A percentile compares a stretch with the other conserved stretches of the same genome.
Conservation (phyloP, 2,113 vertebrate species). For the Onychostoma macrolepis region DNA sequence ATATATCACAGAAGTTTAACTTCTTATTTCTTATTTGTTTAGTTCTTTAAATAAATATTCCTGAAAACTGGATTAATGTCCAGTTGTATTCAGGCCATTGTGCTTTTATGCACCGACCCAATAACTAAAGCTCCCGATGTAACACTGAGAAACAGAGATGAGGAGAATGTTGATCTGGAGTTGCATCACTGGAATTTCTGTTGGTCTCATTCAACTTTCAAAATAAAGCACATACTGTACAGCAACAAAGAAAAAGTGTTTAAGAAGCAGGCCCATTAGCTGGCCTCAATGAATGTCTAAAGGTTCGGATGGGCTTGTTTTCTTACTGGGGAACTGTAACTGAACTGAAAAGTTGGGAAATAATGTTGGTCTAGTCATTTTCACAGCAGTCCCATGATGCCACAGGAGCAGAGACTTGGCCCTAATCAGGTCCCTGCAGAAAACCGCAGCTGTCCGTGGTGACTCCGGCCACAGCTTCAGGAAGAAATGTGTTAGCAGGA, state of each 20-base stretch:
- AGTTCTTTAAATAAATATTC: neutral
- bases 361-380: neutral
- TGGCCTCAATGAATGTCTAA: neutral
- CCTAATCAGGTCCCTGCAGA: conserved; percentile 35
- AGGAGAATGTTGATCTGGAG: neutral
- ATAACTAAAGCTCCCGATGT: neutral
- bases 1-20: neutral
- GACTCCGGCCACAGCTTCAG: neutral
- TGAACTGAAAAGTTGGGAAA: conserved; percentile 8
- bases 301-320: neutral
- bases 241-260: neutral
- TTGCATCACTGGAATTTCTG: neutral
- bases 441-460: neutral
- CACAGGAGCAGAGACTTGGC: neutral
- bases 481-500: conserved; percentile 10
- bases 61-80: neutral
- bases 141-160: conserved; percentile 2
- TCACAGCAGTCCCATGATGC: conserved; percentile 31
- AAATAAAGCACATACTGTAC: neutral
- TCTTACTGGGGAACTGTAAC: neutral
- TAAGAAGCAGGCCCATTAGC: neutral
- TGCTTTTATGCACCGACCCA: neutral
- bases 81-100: neutral
- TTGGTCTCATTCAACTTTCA: neutral
- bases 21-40: neutral